A percentile compares a stretch with the other conserved stretches of the same genome.
phyloP scores from a whole-genome alignment of 1,140 invertebrate genomes.

The Zaprionus kolodkinae region DNA sequence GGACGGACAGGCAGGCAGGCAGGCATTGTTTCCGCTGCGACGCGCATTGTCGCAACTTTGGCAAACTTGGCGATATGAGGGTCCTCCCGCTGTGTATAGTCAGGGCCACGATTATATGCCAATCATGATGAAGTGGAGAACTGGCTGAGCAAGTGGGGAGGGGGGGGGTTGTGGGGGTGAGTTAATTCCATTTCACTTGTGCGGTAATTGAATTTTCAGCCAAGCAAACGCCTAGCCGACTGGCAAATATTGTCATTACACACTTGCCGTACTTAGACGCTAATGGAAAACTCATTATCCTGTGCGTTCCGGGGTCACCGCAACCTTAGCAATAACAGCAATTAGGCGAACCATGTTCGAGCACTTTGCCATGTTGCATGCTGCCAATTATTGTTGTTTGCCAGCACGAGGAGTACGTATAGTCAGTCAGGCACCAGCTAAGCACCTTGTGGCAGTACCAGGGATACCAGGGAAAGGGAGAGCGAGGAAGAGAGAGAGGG shows the following conservation, averaged over 20 bases:
- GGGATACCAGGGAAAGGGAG: neutral
- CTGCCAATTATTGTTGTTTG: conserved; percentile 31
- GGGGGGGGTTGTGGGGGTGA: neutral
- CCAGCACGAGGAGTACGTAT: neutral
- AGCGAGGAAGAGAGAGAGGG: neutral
- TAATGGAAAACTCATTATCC: conserved; percentile 79
- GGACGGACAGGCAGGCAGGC: neutral
- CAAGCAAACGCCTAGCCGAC: conserved; percentile 41
- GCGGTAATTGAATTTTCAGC: conserved; percentile 71
- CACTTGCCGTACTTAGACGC: conserved; percentile 54
- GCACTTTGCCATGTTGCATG: conserved; percentile 3
- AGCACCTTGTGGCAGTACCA: conserved; percentile 1
- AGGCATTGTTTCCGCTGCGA: neutral
- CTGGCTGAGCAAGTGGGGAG: neutral
- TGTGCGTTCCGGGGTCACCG: conserved; percentile 12
- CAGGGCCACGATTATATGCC: conserved; percentile 27
- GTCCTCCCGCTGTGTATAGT: neutral
- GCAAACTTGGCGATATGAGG: conserved; percentile 29
- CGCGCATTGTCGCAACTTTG: neutral
- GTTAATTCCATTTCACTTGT: conserved; percentile 48
- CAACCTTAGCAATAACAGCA: conserved; percentile 40
- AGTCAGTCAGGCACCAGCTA: neutral
- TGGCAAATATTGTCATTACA: conserved; percentile 61
- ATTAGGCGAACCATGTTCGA: conserved; percentile 46
- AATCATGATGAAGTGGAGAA: conserved; percentile 3